These are phyloP conservation scores for Papilio helenus DNA, from an alignment of 1,140 invertebrate species.

Conservation along the genomic window DNA sequence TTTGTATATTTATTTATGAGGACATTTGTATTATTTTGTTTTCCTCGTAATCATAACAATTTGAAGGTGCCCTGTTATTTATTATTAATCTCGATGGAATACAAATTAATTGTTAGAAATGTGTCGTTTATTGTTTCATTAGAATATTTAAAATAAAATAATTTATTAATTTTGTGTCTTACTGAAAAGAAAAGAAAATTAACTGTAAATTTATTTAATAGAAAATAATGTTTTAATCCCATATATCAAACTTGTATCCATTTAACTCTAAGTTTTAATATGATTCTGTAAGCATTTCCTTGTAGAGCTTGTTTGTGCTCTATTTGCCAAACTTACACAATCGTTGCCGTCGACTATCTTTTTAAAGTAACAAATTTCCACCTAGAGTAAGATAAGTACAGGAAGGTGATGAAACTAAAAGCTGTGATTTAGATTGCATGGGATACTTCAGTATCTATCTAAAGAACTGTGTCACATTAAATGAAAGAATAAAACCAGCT, in stretches of 20 bases:
- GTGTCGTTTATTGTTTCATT: no score
- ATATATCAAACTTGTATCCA: no score
- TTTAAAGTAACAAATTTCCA: not conserved
- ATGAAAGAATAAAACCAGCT: conserved; percentile 16
- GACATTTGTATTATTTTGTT: not conserved
- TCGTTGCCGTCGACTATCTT: not conserved
- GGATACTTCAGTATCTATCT: not conserved
- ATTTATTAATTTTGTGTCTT: no score
- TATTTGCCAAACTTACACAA: not conserved
- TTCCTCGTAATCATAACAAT: not conserved
- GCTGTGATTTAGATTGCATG: not conserved
- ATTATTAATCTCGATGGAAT: no score
- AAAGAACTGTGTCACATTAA: not conserved
- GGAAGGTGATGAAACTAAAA: no score
- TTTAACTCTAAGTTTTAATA: not conserved
- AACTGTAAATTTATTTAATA: no score
- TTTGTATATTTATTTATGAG: not conserved
- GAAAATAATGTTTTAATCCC: no score
- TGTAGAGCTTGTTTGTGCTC: not conserved
- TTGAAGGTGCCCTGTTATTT: not conserved
- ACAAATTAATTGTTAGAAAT: no score
- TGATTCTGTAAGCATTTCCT: not conserved
- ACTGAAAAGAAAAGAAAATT: no score
- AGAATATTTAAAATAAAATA: no score
- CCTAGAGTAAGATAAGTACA: no score